A percentile compares a stretch with the other conserved stretches of the same genome.
phyloP scores from a whole-genome alignment of 2,113 vertebrate genomes.

The Charina bottae region DNA sequence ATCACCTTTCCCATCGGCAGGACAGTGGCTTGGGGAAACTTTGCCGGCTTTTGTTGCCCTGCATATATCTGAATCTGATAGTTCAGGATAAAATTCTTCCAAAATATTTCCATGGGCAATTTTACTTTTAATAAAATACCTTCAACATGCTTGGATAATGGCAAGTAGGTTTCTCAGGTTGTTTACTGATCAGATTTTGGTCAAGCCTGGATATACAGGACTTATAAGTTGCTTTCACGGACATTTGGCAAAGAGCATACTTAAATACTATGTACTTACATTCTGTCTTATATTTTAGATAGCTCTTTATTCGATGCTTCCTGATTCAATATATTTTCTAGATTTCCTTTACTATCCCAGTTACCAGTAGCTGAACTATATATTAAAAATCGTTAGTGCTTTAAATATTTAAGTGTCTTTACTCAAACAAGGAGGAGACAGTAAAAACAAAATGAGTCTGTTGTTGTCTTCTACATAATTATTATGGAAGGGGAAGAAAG shows the following conservation, averaged over 20 bases:
- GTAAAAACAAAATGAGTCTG: background rate
- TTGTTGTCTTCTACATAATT: background rate
- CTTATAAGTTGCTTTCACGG: too few species aligned
- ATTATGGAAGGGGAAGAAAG: background rate
- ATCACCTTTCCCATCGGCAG: too few species aligned
- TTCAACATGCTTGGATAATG: background rate
- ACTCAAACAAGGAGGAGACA: too few species aligned
- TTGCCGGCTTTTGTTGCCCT: slow-evolving; percentile 11
- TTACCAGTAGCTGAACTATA: background rate
- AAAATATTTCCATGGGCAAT: slow-evolving; percentile 37
- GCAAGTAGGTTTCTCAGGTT: background rate
- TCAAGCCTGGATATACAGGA: background rate
- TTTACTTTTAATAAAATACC: slow-evolving; percentile 15
- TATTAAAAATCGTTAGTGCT: background rate
- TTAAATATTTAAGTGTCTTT: too few species aligned
- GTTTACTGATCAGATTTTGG: background rate
- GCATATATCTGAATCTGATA: slow-evolving; percentile 17
- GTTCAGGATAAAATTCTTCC: slow-evolving; percentile 25
- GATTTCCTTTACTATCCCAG: too few species aligned
- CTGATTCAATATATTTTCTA: background rate
- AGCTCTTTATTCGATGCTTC: background rate
- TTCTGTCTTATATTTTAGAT: background rate
- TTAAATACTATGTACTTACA: background rate
- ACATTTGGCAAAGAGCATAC: background rate
- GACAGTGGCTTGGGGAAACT: slow-evolving; percentile 34